A percentile compares a stretch with the other conserved stretches of the same genome.
phyloP scores from a whole-genome alignment of 1,140 invertebrate genomes.

The Brevipalpus yothersi region DNA sequence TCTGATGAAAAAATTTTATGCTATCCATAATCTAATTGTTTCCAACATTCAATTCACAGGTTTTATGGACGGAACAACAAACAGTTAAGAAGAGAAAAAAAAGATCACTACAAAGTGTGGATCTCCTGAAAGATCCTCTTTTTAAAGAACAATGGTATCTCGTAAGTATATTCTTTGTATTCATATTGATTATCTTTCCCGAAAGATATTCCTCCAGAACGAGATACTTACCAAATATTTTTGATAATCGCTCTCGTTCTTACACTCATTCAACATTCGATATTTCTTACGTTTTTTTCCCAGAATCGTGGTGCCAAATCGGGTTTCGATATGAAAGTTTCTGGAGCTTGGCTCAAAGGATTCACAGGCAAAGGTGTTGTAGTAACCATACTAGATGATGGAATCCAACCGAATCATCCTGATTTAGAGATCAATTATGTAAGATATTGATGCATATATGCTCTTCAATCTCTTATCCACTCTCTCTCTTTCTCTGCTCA shows the following conservation, averaged over 20 bases:
- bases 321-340: constrained; percentile 24
- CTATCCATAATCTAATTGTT: too few relatives aligned
- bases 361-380: constrained; percentile 25
- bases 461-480: background rate
- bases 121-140: constrained; percentile 10
- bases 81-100: constrained; percentile 18
- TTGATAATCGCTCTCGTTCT: background rate
- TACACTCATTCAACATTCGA: background rate
- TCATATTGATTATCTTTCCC: background rate
- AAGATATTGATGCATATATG: constrained; percentile 22
- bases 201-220: background rate
- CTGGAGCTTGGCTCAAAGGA: constrained; percentile 22
- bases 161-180: constrained; percentile 7
- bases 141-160: constrained; percentile 40
- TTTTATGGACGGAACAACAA: constrained; percentile 24
- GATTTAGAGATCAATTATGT: constrained; percentile 24
- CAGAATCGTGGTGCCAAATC: constrained; percentile 7
- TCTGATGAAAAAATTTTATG: background rate
- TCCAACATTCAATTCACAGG: constrained; percentile 15
- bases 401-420: constrained; percentile 20
- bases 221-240: background rate
- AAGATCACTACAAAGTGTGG: constrained; percentile 13
- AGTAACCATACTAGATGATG: constrained; percentile 28
- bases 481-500: background rate
- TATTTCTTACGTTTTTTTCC: background rate